Base-by-base conservation (phyloP, 2,797 vertebrate species). In the Xenopus petersii region DNA sequence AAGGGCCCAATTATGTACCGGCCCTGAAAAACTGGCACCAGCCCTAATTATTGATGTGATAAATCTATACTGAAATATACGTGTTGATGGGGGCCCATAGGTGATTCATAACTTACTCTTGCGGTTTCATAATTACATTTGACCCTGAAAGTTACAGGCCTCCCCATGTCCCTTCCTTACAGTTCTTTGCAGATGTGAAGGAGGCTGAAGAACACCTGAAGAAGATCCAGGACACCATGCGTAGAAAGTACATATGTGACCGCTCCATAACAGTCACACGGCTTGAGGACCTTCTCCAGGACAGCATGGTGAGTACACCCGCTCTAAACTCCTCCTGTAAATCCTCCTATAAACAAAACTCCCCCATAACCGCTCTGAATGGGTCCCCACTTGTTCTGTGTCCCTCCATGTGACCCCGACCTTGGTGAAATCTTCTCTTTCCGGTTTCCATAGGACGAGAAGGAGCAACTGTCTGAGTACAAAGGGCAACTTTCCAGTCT, bases 261-360 rank as follows among this genome's bases (percentile, higher is more conserved):
- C 95, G 94, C 36, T 84, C 92, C 10, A 88, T 91, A 81, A 98
- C 96, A 0, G 86, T 94, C 76, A 98, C 97, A 0, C 93, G 96
- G 15, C 89, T 98, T 0, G 96, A 98, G 85, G 97, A 98, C 81
- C 89, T 98, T 79, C 90, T 98, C 63, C 95, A 97, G 83, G 96
- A 98, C 10, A 91, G 94, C 11, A 77, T 87, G 83, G 97, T 98
- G 79, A 82, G 92, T 73, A 26, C 12, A n/a, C 30, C 16, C 3
- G 1, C 11, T 36, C 26, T 16, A 2, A 4, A 2, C 12, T 13
- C 49, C 48, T 15, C 51, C 5, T 30, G 2, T 30, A 30, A 30
- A 30, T 30, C 46, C 16, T 16, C 15, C 21, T 56, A 21, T 9
- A 2, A n/a, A 13, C 16, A 6, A 6, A 42, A 9, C 36, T 42